phyloP scores from a whole-genome alignment of 2,113 vertebrate species.

The Pachycephala philippinensis region DNA sequence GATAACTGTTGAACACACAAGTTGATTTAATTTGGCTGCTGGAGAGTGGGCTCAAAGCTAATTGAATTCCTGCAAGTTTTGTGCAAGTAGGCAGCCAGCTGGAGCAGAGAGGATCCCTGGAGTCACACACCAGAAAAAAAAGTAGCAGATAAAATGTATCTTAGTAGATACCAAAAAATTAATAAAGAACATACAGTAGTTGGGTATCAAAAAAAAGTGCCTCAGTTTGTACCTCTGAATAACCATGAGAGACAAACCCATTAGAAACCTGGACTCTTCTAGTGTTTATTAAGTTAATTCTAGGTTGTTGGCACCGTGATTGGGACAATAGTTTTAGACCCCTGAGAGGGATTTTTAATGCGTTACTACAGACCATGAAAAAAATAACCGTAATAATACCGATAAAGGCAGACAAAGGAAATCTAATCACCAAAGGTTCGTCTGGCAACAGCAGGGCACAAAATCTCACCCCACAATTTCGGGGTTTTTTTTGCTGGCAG shows the following conservation, averaged over 20 bases:
- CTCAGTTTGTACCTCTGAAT: neutral
- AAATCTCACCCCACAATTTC: neutral
- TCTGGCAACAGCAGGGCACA: neutral
- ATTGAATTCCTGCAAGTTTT: conserved; percentile 8
- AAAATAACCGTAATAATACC: neutral
- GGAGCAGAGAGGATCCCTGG: neutral
- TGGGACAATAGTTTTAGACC: neutral
- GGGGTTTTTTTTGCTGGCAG: neutral
- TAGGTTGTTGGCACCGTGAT: neutral
- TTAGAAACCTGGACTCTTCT: neutral
- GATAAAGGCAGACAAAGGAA: neutral
- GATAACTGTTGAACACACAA: neutral
- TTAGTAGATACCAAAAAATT: neutral
- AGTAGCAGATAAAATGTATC: neutral
- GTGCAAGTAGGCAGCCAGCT: neutral
- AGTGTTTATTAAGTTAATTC: neutral
- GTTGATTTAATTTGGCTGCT: conserved; percentile 19
- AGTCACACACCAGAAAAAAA: neutral
- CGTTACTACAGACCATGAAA: neutral
- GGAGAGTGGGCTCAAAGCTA: neutral
- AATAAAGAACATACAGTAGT: neutral
- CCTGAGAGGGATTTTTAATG: neutral
- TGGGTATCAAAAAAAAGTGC: neutral
- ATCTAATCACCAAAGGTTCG: neutral
- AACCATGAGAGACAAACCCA: neutral